A percentile compares a stretch with the other conserved stretches of the same genome.
These are phyloP conservation scores for Ptilodon capucinus DNA, from an alignment of 2,888 invertebrate genomes.

Conservation along the genomic window DNA sequence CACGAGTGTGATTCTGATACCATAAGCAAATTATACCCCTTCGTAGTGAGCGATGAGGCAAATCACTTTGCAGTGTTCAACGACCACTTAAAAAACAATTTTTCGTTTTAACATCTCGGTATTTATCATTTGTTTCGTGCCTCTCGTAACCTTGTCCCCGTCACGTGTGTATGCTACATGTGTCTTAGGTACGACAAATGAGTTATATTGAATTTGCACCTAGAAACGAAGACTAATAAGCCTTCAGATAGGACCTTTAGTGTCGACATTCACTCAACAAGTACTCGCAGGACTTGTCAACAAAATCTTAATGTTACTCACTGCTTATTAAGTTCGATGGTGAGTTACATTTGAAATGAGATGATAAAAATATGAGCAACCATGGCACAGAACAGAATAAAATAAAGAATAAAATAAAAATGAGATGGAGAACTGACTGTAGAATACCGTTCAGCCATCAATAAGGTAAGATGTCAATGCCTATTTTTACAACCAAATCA, in stretches of 20 bases:
- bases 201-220: slow-evolving; percentile 28
- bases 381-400: too few species aligned
- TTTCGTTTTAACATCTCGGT: not conserved
- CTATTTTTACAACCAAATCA: not conserved
- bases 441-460: not conserved
- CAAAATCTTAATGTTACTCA: too few species aligned
- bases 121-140: slow-evolving; percentile 43
- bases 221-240: slow-evolving; percentile 4
- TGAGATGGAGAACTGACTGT: not conserved
- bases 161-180: slow-evolving; percentile 33
- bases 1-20: too few species aligned
- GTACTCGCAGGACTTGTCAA: too few species aligned
- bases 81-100: slow-evolving; percentile 1
- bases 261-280: not conserved
- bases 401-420: too few species aligned
- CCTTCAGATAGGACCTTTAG: not conserved
- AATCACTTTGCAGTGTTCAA: not conserved
- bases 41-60: not conserved
- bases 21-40: not conserved
- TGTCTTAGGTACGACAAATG: slow-evolving; percentile 52
- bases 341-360: too few species aligned
- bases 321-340: too few species aligned
- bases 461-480: not conserved
- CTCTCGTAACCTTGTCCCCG: slow-evolving; percentile 50
- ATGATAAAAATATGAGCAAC: too few species aligned